Base-by-base conservation (phyloP, 2,797 vertebrate species). In the Danio jaintianensis region DNA sequence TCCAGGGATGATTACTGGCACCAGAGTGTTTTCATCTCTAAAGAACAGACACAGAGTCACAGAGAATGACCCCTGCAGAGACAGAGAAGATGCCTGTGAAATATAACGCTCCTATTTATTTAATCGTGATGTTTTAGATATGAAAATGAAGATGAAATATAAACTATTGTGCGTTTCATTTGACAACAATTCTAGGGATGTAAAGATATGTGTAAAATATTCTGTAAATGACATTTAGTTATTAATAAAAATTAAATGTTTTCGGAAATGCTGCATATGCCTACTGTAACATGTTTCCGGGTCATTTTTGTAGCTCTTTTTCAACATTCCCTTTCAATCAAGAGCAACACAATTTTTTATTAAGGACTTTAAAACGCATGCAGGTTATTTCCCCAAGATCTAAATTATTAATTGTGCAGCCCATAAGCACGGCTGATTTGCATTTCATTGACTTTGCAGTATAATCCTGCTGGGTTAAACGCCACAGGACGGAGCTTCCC, bases 1-100 rank as follows among this genome's bases (percentile, higher is more conserved):
- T 79, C 45, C 47, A 50, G 66, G 4, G 45, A 56, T 63, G 75
- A 47, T 69, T 36, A 62, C n/a, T 47, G 40, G 62, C 18, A 50
- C 75, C 79, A 84, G 52, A 58, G 62, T 42, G 64, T 63, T 13
- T 18, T 80, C 74, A 81, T 84, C 22, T 16, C 61, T 75, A 61
- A 74, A 79, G 45, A 79, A 62, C 69, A 71, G 22, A 56, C 59
- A 63, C 59, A 43, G 40, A 73, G 10, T 52, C 42, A 61, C 20
- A 68, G 71, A 36, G 13, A 47, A 45, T 50, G 6, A 66, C n/a
- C n/a, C 68, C 77, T 82, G 79, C 22, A 18, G 63, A 76, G 18
- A 63, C 36, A 82, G 47, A 59, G 53, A 73, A 58, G 42, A 71
- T 9, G 29, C 6, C 22, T 52, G 67, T 61, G 8, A 68, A 3